Base-by-base conservation (phyloP, 2,797 vertebrate species). In the Neosilurus hyrtlii region DNA sequence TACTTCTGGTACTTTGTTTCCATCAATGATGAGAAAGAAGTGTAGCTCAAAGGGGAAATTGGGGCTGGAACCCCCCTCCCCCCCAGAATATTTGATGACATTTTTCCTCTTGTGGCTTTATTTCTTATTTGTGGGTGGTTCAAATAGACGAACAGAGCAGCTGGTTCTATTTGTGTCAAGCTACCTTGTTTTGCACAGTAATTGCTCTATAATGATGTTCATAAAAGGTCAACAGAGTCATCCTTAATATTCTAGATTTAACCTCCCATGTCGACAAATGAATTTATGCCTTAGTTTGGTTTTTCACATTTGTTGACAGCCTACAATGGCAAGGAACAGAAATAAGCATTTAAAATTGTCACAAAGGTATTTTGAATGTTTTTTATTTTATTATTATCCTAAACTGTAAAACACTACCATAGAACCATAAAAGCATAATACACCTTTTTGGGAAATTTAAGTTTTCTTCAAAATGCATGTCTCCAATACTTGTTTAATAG, bases 201-300 rank as follows among this genome's bases (percentile, higher is more conserved):
- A 76, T 61, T 61, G 12, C 73, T 61, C 56, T n/a, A 35, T 61
- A 76, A 76, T 61, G 56, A 37, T 61, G 30, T 76, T 61, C 56
- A 15, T 43, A n/a, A 37, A 76, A 76, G 73, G 73, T 61, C 73
- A 61, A 9, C 4, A 3, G 20, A 61, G 30, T 61, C 56, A 43
- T 9, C 0, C 18, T 22, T 37, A 57, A 59, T 12, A 57, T 59
- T 75, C 54, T 75, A 37, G 35, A 75, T 59, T 59, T 59, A 59
- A 59, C 54, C 56, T 20, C 72, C 26, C 11, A 4, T 1, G 5
- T 35, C 9, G 2, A 35, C 11, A 75, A 59, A 75, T 37, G 18
- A n/a, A 75, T 57, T 26, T 9, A 56, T 73, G 15, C 24, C 12
- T 30, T 26, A 54, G 14, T 43, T 18, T 59, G 15, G 12, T 16